Base-by-base conservation (phyloP, 2,797 vertebrate genomes). In the Sebastes jordani region DNA sequence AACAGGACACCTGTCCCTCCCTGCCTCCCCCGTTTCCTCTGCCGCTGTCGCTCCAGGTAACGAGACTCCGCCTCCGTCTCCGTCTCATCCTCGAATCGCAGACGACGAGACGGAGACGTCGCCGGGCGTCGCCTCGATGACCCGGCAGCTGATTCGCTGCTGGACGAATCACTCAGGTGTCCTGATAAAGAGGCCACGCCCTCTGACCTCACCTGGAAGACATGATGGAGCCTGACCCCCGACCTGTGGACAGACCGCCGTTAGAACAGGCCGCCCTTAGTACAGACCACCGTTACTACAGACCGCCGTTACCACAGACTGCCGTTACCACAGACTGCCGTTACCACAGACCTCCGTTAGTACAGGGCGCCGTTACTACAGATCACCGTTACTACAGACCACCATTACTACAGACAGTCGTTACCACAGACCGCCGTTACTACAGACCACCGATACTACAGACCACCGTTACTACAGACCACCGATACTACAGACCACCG, bases 11-110 rank as follows among this genome's bases (percentile, higher is more conserved):
- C 93, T 10, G 93, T 93, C 0, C 74, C 83, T 2, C 73, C 65
- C 13, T 87, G 30, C 0, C 73, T 92, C 1, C 67, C 91, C 27
- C 86, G 86, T 72, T 89, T 95, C 59, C 95, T 94, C 90, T 96
- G 93, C 42, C 93, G 86, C 78, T 97, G 93, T 46, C 97, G 91
- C 72, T 97, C 97, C 92, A 95, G 87, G 92, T 98, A 97, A 34
- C 98, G 97, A 80, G 90, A 96, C 92, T 98, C 97, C 0, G 93
- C 97, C 0, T 99, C 97, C 0, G 84, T 93, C 73, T 96, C 96
- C 0, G 97, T 97, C 85, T 99, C 98, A 61, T 99, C 98, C 82
- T 98, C 96, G 0, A 99, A 99, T 62, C 97, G 96, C 30, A 99
- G 96, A 0, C 95, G 96, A 1, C 97, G 92, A n/a, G 66, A 96